phyloP scores from a whole-genome alignment of 53 echinoderm and acorn worm species.

The Zoroaster sp. region DNA sequence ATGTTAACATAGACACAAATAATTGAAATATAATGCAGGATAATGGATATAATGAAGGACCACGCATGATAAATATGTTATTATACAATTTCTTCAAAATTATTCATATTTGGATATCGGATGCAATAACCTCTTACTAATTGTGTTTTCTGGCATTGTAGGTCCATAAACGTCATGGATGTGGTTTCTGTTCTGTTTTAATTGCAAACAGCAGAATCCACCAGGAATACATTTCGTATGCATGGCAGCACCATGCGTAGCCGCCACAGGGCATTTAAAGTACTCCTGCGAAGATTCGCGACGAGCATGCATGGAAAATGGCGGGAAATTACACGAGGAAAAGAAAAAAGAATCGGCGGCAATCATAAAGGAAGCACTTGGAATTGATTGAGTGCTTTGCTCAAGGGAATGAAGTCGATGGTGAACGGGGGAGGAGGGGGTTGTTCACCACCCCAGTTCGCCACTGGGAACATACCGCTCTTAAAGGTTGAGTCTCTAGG shows the following conservation, averaged over 20 bases:
- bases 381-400: conserved; percentile 10
- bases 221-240: neutral
- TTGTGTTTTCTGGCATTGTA: neutral
- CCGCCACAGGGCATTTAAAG: neutral
- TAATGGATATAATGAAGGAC: too few species aligned
- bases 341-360: neutral
- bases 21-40: too few species aligned
- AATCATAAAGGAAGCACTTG: neutral
- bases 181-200: neutral
- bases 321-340: neutral
- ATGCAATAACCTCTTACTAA: too few species aligned
- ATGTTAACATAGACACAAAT: too few species aligned
- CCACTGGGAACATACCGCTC: neutral
- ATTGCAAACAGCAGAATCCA: neutral
- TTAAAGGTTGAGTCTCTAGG: too few species aligned
- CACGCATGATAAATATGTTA: too few species aligned
- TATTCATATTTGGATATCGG: too few species aligned
- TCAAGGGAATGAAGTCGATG: neutral
- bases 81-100: too few species aligned
- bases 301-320: neutral
- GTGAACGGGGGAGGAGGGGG: neutral
- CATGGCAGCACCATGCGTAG: neutral
- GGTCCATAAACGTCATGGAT: too few species aligned
- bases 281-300: neutral
- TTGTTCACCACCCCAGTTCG: neutral